These are phyloP conservation scores for Carabus problematicus DNA, from an alignment of 2,888 invertebrate genomes.

Conservation along the genomic window DNA sequence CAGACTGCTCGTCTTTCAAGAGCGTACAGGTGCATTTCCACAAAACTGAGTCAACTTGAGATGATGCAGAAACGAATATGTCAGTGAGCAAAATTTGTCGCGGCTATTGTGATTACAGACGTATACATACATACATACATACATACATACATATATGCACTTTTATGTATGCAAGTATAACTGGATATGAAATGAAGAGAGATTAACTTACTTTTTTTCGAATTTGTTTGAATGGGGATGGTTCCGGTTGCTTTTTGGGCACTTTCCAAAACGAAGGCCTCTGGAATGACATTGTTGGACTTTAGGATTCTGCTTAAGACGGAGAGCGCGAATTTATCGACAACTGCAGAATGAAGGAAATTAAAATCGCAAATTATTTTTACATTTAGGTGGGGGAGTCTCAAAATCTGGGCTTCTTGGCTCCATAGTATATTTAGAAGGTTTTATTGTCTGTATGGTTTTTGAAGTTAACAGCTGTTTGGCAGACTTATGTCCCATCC, in stretches of 20 bases:
- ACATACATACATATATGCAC: not conserved
- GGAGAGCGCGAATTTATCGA: constrained; percentile 46
- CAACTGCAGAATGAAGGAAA: constrained; percentile 46
- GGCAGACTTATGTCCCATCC: constrained; percentile 45
- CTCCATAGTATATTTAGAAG: constrained; percentile 55
- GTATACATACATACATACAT: not conserved
- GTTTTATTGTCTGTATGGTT: constrained; percentile 52
- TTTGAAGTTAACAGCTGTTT: constrained; percentile 52
- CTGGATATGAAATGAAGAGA: constrained; percentile 51
- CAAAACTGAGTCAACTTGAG: too few species aligned
- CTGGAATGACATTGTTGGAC: constrained; percentile 64
- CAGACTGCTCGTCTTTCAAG: too few species aligned
- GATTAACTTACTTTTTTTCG: constrained; percentile 59
- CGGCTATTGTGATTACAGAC: not conserved
- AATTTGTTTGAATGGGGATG: constrained; percentile 60
- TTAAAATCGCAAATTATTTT: constrained; percentile 48
- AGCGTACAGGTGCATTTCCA: too few species aligned
- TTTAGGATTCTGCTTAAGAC: constrained; percentile 49
- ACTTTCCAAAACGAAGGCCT: constrained; percentile 71
- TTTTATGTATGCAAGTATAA: constrained; percentile 9
- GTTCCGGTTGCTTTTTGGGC: constrained; percentile 60
- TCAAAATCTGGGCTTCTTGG: constrained; percentile 51
- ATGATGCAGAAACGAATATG: too few species aligned
- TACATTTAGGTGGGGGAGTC: constrained; percentile 54
- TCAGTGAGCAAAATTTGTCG: not conserved